Percentiles rank a stretch among this genome's conserved stretches.
Conservation (phyloP, 2,888 invertebrate species). For the Gastracanthus pulcherrimus region DNA sequence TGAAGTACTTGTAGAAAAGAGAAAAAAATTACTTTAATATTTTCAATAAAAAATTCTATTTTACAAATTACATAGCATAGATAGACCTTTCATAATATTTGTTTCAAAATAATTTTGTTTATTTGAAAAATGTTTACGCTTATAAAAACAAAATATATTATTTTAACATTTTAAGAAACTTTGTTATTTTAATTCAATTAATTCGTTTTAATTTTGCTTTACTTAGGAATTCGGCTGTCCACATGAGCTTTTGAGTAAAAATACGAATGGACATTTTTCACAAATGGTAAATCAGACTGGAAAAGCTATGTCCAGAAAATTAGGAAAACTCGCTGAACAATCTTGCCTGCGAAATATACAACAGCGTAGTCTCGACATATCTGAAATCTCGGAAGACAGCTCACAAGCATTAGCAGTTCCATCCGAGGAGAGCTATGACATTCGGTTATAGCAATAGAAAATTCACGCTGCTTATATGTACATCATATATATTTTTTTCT, state of each 20-base stretch:
- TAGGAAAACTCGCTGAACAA: conserved; percentile 77
- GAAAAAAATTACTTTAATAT: not conserved
- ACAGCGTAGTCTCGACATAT: conserved; percentile 37
- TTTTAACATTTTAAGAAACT: conserved; percentile 7
- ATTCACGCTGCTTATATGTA: conserved; percentile 32
- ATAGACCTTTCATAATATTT: no score
- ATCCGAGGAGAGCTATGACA: conserved; percentile 31
- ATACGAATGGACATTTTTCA: conserved; percentile 80
- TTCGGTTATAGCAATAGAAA: conserved; percentile 44
- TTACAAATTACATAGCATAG: not conserved
- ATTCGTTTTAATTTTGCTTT: not conserved
- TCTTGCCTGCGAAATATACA: conserved; percentile 56
- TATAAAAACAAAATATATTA: conserved; percentile 1
- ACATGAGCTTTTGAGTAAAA: conserved; percentile 81
- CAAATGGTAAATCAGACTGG: conserved; percentile 87
- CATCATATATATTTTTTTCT: conserved; percentile 29
- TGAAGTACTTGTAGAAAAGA: not conserved
- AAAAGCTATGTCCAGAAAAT: conserved; percentile 79
- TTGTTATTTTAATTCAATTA: not conserved
- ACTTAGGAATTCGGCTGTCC: conserved; percentile 85
- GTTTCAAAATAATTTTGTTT: no score
- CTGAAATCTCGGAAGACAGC: not conserved
- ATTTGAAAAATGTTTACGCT: no score
- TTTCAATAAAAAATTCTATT: not conserved
- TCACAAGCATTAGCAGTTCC: not conserved